phyloP scores from a whole-genome alignment of 23 tunicate genomes.

The Halocynthia aurantium region DNA sequence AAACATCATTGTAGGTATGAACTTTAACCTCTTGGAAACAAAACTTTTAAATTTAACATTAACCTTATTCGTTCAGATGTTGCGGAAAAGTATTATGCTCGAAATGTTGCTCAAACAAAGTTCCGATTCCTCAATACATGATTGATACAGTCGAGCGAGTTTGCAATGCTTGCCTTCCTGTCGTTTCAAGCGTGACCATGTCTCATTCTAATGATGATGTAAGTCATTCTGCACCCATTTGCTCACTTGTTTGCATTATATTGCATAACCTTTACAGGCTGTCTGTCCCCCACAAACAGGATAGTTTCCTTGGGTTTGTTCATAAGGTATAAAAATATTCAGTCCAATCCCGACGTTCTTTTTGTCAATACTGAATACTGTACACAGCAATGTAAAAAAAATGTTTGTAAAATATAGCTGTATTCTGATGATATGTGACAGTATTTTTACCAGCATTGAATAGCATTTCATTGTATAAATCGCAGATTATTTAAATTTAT shows the following conservation, averaged over 20 bases:
- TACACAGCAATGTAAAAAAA: too few species aligned
- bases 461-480: too few species aligned
- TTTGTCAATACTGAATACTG: too few species aligned
- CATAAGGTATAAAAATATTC: too few species aligned
- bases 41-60: neutral
- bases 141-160: constrained; percentile 70
- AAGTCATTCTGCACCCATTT: constrained; percentile 1
- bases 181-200: constrained; percentile 83
- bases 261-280: neutral
- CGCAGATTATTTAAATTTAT: too few species aligned
- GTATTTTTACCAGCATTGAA: too few species aligned
- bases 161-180: constrained; percentile 72
- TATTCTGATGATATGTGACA: too few species aligned
- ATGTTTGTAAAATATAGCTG: too few species aligned
- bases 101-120: constrained; percentile 78
- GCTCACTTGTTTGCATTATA: neutral
- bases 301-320: too few species aligned
- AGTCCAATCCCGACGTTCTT: too few species aligned
- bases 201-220: constrained; percentile 78
- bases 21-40: neutral
- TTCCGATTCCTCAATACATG: constrained; percentile 84
- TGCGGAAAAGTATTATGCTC: constrained; percentile 78
- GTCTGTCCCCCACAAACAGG: too few species aligned
- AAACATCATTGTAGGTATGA: constrained; percentile 86
- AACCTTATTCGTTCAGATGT: constrained; percentile 21